Evolutionary conservation across 2,113 vertebrate genomes (phyloP).

Genomic region (Atlantisia rogersi): DNA sequence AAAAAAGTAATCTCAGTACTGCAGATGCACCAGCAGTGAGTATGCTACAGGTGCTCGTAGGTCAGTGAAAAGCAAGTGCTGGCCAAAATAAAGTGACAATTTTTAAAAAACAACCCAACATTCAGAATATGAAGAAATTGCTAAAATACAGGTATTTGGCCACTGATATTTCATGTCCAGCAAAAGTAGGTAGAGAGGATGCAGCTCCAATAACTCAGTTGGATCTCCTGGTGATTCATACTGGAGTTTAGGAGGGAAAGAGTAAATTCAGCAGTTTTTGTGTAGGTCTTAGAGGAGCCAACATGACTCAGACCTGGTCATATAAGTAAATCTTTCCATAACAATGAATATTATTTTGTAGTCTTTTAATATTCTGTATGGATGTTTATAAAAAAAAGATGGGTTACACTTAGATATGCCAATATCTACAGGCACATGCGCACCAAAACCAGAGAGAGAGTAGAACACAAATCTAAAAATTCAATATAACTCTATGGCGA

Average conservation of each 20-base stretch:
- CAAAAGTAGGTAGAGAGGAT: not conserved
- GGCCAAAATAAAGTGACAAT: not conserved
- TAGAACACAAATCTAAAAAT: not conserved
- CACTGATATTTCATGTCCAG: not conserved
- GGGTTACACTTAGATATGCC: not conserved
- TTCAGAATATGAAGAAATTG: not conserved
- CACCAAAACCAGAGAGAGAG: not conserved
- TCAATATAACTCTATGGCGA: not conserved
- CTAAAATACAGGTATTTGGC: not conserved
- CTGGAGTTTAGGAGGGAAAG: not conserved
- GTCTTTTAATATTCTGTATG: not conserved
- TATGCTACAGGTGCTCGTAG: not conserved
- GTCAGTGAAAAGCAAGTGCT: not conserved
- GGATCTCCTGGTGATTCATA: not conserved
- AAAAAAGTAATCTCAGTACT: not conserved
- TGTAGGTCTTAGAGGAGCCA: not conserved
- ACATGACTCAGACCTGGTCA: not conserved
- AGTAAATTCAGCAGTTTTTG: not conserved
- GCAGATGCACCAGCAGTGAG: not conserved
- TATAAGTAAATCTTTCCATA: not conserved
- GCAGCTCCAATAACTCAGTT: not conserved
- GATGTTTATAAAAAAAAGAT: not conserved
- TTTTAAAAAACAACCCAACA: fast-evolving
- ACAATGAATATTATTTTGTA: not conserved
- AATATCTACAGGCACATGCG: not conserved